Percentiles rank a stretch among this genome's conserved stretches.
Evolutionary conservation across 2,888 invertebrate species (phyloP).

Genomic region (Caenorhabditis panamensis): DNA sequence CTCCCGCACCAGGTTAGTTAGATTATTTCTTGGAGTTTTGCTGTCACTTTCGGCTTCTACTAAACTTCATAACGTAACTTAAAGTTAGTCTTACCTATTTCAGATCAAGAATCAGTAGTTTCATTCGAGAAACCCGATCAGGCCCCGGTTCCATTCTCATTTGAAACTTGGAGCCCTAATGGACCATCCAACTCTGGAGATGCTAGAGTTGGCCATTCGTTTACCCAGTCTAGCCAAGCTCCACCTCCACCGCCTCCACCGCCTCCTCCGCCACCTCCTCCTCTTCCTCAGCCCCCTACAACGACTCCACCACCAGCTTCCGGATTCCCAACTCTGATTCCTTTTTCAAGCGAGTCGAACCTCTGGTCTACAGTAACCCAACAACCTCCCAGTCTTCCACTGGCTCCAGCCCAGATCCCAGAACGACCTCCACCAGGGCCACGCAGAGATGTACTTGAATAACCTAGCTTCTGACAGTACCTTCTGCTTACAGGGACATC

Average conservation of each 20-base stretch:
- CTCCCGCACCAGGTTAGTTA: too few relatives aligned
- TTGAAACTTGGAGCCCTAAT: constrained; percentile 5
- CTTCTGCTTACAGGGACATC: constrained; percentile 37
- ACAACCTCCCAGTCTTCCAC: constrained; percentile 3
- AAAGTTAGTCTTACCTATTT: too few relatives aligned
- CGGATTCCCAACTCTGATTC: constrained; percentile 62
- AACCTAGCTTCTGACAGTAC: neutral
- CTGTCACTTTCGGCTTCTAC: neutral
- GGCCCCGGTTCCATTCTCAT: constrained; percentile 11
- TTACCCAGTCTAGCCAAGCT: neutral
- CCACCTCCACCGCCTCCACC: neutral
- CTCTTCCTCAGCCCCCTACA: neutral
- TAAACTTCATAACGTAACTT: too few relatives aligned
- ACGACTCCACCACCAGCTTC: neutral
- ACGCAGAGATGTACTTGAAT: constrained; percentile 30
- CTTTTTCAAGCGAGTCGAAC: constrained; percentile 44
- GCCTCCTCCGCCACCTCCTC: neutral
- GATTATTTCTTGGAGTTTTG: too few relatives aligned
- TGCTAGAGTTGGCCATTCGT: constrained; percentile 8
- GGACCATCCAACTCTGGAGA: constrained; percentile 29
- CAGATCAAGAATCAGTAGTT: constrained; percentile 24
- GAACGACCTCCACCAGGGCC: constrained; percentile 7
- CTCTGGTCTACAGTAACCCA: constrained; percentile 42
- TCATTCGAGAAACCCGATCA: constrained; percentile 34
- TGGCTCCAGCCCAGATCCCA: neutral